A percentile compares a stretch with the other conserved stretches of the same genome.
phyloP scores from a whole-genome alignment of 2,797 vertebrate genomes.

The Anabacerthia variegaticeps region DNA sequence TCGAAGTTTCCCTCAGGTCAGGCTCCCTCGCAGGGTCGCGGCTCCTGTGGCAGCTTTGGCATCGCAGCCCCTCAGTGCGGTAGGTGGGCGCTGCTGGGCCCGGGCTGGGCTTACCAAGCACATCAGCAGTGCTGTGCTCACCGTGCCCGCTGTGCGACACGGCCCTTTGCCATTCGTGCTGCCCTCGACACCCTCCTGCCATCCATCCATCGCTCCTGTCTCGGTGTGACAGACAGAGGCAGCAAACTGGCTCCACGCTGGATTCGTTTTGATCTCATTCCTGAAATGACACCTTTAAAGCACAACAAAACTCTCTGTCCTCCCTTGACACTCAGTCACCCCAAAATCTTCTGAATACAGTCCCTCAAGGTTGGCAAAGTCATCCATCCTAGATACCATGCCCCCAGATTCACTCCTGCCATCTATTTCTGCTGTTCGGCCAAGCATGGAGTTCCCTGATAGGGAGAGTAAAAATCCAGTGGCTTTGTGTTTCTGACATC shows the following conservation, averaged over 20 bases:
- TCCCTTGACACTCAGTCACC: neutral
- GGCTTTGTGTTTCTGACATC: neutral
- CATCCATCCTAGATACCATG: neutral
- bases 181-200: neutral
- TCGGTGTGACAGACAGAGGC: neutral
- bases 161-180: neutral
- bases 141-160: too few relatives aligned
- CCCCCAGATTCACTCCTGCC: neutral
- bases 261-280: neutral
- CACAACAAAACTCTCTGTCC: neutral
- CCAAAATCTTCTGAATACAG: neutral
- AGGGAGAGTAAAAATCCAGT: fast-evolving
- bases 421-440: neutral
- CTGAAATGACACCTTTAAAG: neutral
- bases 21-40: neutral
- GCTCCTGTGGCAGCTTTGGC: neutral
- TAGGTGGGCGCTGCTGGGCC: fast-evolving
- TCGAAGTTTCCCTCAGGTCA: neutral
- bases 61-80: too few relatives aligned
- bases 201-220: fast-evolving
- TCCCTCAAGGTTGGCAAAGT: neutral
- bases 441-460: neutral
- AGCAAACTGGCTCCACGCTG: neutral
- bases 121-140: too few relatives aligned
- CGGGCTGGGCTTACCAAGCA: fast-evolving